A percentile compares a stretch with the other conserved stretches of the same genome.
Conservation (phyloP, 2,113 vertebrate species). For the Notothenia coriiceps region DNA sequence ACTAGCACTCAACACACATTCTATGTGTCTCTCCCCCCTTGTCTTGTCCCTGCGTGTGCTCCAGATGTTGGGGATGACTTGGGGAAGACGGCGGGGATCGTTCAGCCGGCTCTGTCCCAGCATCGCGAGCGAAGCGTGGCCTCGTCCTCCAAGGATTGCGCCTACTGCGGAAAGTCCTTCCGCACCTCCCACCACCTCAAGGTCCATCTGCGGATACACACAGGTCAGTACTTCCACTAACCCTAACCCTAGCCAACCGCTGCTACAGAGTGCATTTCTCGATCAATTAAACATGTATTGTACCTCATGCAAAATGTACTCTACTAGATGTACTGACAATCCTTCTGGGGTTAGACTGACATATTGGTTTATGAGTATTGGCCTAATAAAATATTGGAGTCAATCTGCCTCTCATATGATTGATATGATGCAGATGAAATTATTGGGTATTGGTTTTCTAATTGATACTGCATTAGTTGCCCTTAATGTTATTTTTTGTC, state of each 20-base stretch:
- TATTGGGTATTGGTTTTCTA: constrained; percentile 36
- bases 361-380: constrained; percentile 65
- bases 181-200: constrained; percentile 99
- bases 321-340: constrained; percentile 58
- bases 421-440: constrained; percentile 48
- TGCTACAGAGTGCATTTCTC: not conserved
- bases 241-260: not conserved
- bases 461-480: constrained; percentile 13
- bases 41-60: constrained; percentile 77
- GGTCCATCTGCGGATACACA: constrained; percentile 99
- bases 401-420: constrained; percentile 50
- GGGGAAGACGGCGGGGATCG: constrained; percentile 87
- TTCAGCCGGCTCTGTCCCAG: constrained; percentile 90
- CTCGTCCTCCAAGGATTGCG: constrained; percentile 98
- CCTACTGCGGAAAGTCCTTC: constrained; percentile 98
- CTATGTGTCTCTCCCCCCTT: too few relatives aligned
- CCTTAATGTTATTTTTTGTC: constrained; percentile 5
- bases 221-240: constrained; percentile 88
- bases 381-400: constrained; percentile 56
- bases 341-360: constrained; percentile 64
- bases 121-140: constrained; percentile 91
- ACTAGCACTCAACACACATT: constrained; percentile 90
- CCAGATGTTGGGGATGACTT: constrained; percentile 97
- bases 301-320: constrained; percentile 64
- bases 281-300: constrained; percentile 68